Percentiles rank a stretch among this genome's conserved stretches.
Conservation (phyloP, 2,113 vertebrate genomes). For the Lonchura striata region DNA sequence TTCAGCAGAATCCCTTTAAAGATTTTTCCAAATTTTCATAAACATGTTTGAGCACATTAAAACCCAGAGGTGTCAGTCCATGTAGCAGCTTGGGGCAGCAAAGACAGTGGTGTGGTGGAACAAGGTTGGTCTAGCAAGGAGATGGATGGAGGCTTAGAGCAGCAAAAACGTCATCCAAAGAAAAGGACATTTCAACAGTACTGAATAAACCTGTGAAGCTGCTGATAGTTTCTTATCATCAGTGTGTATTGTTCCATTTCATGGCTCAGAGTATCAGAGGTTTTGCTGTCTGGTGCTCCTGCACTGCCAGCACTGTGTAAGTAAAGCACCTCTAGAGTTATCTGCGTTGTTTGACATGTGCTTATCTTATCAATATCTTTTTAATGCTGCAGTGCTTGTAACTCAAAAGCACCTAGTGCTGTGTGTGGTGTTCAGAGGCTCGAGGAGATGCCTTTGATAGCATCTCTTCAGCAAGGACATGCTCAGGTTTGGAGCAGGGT, state of each 20-base stretch:
- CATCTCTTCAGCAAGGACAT: background rate
- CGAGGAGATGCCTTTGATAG: background rate
- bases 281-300: background rate
- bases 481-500: background rate
- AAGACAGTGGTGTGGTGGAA: background rate
- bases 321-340: background rate
- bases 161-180: background rate
- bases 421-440: background rate
- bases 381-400: background rate
- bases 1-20: background rate
- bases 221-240: background rate
- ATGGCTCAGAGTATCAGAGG: background rate
- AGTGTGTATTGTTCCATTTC: background rate
- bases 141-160: background rate
- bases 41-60: background rate
- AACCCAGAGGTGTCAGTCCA: background rate
- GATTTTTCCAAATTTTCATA: background rate
- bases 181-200: background rate
- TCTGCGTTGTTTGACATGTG: background rate
- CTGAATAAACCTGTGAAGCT: background rate
- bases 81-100: background rate
- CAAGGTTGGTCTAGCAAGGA: background rate
- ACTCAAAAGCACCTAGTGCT: background rate
- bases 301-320: background rate
- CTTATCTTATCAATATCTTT: background rate